phyloP scores from a whole-genome alignment of 2,797 vertebrate species.

The Myripristis jacobus region DNA sequence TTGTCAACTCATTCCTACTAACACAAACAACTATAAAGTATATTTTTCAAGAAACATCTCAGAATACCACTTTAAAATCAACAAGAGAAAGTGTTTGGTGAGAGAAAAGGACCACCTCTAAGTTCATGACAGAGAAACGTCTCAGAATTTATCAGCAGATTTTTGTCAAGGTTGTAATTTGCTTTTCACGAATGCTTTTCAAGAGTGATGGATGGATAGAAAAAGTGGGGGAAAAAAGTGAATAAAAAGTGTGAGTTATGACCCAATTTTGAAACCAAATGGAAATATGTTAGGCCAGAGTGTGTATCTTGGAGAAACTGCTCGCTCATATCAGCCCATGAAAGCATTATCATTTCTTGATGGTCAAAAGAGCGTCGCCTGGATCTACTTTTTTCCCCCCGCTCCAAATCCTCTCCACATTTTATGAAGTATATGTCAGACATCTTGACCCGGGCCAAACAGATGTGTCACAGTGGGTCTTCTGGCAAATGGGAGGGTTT shows the following conservation, averaged over 20 bases:
- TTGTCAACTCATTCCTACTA: slow-evolving; percentile 46
- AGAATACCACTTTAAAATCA: slow-evolving; percentile 1
- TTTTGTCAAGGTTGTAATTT: too few species aligned
- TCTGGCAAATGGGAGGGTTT: slow-evolving; percentile 32
- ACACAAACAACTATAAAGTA: slow-evolving; percentile 45
- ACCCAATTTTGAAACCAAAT: not conserved
- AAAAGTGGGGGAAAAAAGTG: not conserved
- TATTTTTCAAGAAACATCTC: not conserved
- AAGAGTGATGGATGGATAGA: too few species aligned
- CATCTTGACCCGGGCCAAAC: slow-evolving; percentile 41
- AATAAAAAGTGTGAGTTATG: slow-evolving; percentile 6
- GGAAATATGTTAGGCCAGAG: not conserved
- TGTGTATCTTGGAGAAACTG: slow-evolving; percentile 34
- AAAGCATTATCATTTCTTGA: slow-evolving; percentile 36
- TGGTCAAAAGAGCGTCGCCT: slow-evolving; percentile 1
- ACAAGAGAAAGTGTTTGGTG: not conserved
- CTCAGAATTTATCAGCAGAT: too few species aligned
- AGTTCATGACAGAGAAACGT: too few species aligned
- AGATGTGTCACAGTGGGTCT: slow-evolving; percentile 48
- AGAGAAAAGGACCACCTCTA: too few species aligned
- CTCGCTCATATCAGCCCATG: slow-evolving; percentile 41
- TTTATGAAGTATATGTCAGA: slow-evolving; percentile 45
- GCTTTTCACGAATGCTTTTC: too few species aligned
- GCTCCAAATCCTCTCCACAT: slow-evolving; percentile 39
- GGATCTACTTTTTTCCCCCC: not conserved